Evolutionary conservation across 2,888 invertebrate genomes (phyloP).

Genomic region (Ectemnius cavifrons): DNA sequence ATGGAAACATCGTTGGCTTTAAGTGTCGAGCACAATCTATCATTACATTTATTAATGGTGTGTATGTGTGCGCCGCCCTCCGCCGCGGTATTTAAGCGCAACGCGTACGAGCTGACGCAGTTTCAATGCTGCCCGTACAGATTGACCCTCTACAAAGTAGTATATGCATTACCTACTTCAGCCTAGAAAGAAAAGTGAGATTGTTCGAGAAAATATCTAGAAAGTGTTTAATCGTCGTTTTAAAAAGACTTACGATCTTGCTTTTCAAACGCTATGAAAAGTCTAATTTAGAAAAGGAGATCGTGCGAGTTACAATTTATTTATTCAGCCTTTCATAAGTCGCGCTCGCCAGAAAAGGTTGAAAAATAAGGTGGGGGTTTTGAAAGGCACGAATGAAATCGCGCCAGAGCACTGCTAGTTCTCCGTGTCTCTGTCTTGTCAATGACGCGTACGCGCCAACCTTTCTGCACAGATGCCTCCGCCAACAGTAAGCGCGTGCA

Average conservation of each 20-base stretch:
- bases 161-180: no score
- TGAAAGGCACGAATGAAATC: conserved; percentile 35
- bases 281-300: no score
- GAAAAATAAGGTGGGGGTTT: conserved; percentile 31
- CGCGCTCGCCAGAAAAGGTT: conserved; percentile 11
- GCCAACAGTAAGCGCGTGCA: background rate
- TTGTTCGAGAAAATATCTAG: no score
- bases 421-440: conserved; percentile 24
- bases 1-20: no score
- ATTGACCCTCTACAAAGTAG: background rate
- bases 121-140: background rate
- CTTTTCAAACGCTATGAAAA: no score
- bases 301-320: no score
- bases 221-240: no score
- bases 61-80: background rate
- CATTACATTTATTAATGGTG: no score
- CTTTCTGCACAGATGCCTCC: conserved; percentile 11
- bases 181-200: no score
- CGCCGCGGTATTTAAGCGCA: background rate
- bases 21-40: no score
- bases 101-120: background rate
- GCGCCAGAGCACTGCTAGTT: conserved; percentile 18
- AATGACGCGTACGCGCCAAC: conserved; percentile 30
- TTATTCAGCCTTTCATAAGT: conserved; percentile 33
- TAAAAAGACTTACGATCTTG: no score